Evolutionary conservation across 2,113 vertebrate species (phyloP).

Genomic region (Gymnocephalus cernua): DNA sequence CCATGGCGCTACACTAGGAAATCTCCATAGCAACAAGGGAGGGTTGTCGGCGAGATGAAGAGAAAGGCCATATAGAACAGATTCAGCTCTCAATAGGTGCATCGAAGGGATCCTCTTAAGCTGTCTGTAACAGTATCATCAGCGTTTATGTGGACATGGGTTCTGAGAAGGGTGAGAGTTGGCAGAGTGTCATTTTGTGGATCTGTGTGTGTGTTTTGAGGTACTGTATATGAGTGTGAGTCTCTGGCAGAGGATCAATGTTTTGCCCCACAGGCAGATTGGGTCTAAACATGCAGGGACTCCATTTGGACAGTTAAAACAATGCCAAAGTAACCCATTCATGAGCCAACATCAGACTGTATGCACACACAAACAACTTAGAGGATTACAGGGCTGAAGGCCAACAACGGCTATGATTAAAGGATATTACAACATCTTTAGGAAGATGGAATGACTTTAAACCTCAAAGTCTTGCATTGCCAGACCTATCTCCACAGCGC

Average conservation of each 20-base stretch:
- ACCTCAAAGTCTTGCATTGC: too few relatives aligned
- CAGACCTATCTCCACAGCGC: too few relatives aligned
- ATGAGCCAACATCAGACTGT: background rate
- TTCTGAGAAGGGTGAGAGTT: conserved; percentile 1
- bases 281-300: conserved; percentile 3
- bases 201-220: conserved; percentile 21
- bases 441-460: background rate
- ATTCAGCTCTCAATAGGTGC: conserved; percentile 48
- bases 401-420: background rate
- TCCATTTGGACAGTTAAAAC: conserved; percentile 25
- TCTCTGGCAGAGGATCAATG: conserved; percentile 35
- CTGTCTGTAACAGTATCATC: conserved; percentile 18
- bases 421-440: background rate
- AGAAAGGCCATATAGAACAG: conserved; percentile 10
- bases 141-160: conserved; percentile 20
- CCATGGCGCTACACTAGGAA: conserved; percentile 41
- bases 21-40: conserved; percentile 71
- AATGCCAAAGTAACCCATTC: conserved; percentile 6
- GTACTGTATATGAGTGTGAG: conserved; percentile 17
- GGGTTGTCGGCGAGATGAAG: conserved; percentile 28
- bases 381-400: background rate
- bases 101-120: conserved; percentile 7
- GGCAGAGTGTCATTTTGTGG: background rate
- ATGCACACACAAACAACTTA: background rate
- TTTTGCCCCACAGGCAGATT: conserved; percentile 21